A percentile compares a stretch with the other conserved stretches of the same genome.
Conservation (phyloP, 2,888 invertebrate species). For the Muscina levida region DNA sequence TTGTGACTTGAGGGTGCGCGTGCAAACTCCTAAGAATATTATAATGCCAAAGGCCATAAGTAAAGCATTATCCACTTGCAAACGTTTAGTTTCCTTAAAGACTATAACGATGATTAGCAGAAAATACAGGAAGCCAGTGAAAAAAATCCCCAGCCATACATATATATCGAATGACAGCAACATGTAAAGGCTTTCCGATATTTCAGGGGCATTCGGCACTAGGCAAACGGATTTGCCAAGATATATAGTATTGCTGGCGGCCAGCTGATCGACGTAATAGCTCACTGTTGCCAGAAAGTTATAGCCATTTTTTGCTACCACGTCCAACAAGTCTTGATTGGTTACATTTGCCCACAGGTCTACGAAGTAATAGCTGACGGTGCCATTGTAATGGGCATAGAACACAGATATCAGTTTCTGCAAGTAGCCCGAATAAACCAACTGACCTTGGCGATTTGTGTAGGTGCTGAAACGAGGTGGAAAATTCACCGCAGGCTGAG, state of each 20-base stretch:
- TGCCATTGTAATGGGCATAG: slow-evolving; percentile 27
- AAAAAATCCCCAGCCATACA: slow-evolving; percentile 1
- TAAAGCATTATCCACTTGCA: not conserved
- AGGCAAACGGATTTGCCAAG: slow-evolving; percentile 12
- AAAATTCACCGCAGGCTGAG: slow-evolving; percentile 22
- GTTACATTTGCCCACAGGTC: slow-evolving; percentile 15
- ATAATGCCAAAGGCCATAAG: slow-evolving; percentile 25
- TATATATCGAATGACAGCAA: slow-evolving; percentile 17
- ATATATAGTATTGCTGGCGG: slow-evolving; percentile 6
- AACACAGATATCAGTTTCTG: slow-evolving; percentile 31
- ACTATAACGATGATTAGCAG: not conserved
- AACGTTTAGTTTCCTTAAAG: not conserved
- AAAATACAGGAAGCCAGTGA: not conserved
- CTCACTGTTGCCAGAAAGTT: too few relatives aligned
- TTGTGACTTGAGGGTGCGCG: too few relatives aligned
- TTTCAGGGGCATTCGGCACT: slow-evolving; percentile 36
- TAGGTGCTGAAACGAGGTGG: slow-evolving; percentile 37
- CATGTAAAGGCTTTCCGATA: slow-evolving; percentile 31
- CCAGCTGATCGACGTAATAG: slow-evolving; percentile 14
- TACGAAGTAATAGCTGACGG: slow-evolving; percentile 8
- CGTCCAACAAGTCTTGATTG: not conserved
- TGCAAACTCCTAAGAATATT: slow-evolving; percentile 20
- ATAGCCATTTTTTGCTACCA: too few relatives aligned
- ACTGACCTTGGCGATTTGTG: slow-evolving; percentile 35
- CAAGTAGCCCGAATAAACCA: slow-evolving; percentile 17